These are phyloP conservation scores for Ailurus styani DNA, from an alignment of 2,113 vertebrate species.

Conservation along the genomic window DNA sequence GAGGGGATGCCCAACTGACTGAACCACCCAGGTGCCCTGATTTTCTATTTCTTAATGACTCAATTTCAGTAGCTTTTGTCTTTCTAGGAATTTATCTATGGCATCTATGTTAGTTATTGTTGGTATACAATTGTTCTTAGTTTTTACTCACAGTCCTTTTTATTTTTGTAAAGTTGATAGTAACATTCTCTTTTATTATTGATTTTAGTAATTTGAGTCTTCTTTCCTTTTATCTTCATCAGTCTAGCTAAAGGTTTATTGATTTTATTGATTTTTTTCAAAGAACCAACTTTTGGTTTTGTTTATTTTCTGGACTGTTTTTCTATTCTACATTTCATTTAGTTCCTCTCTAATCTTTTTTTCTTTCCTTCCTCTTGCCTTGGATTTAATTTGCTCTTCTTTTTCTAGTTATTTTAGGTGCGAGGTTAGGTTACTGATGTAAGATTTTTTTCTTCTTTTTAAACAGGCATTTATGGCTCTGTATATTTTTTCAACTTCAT, in stretches of 20 bases:
- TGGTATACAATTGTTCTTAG: not conserved
- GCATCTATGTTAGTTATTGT: not conserved
- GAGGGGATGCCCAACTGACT: not conserved
- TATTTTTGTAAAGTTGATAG: not conserved
- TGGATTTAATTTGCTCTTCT: not conserved
- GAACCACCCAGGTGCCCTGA: not conserved
- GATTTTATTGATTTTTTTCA: not conserved
- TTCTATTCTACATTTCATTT: not conserved
- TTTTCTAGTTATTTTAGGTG: not conserved
- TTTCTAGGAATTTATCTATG: not conserved
- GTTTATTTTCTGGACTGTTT: not conserved
- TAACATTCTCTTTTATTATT: not conserved
- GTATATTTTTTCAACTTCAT: not conserved
- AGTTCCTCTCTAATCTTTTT: not conserved
- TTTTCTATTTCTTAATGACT: not conserved
- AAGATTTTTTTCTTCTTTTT: not conserved
- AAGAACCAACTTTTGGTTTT: not conserved
- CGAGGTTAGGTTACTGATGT: not conserved
- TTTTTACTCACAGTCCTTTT: not conserved
- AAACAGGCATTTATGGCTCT: not conserved
- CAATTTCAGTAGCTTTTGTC: not conserved
- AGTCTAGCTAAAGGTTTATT: not conserved
- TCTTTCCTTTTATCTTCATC: not conserved
- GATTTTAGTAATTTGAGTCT: not conserved
- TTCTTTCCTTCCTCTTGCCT: not conserved